phyloP scores from a whole-genome alignment of 2,113 vertebrate species.

The Eupsittula cactorum region DNA sequence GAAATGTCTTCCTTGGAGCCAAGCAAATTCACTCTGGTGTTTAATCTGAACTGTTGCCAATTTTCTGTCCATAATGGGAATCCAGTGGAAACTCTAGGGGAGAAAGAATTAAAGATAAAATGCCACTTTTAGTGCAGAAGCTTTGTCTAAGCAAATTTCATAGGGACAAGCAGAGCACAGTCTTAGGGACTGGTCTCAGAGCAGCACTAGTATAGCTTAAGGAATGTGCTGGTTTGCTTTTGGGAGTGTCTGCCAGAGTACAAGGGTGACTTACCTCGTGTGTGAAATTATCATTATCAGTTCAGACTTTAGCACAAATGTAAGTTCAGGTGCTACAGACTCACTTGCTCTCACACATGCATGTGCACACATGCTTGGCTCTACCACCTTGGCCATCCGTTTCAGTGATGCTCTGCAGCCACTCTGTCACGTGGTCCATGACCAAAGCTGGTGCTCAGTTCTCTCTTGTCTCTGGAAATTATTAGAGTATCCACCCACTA shows the following conservation, averaged over 20 bases:
- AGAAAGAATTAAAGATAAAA: slow-evolving; percentile 55
- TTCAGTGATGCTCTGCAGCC: background rate
- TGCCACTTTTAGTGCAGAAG: background rate
- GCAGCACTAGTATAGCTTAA: background rate
- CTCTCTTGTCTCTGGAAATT: background rate
- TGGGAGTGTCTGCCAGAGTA: background rate
- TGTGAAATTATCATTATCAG: background rate
- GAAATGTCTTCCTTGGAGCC: slow-evolving; percentile 58
- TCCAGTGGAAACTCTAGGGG: slow-evolving; percentile 31
- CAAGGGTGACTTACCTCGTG: background rate
- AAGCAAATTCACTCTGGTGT: slow-evolving; percentile 57
- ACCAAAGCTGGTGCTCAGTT: background rate
- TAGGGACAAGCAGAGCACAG: background rate
- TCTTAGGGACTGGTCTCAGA: background rate
- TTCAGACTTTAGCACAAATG: background rate
- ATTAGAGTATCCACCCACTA: background rate
- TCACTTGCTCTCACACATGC: background rate
- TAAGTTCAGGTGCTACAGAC: background rate
- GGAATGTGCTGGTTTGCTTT: background rate
- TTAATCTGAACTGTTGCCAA: slow-evolving; percentile 71
- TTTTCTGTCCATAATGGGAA: slow-evolving; percentile 62
- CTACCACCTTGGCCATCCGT: background rate
- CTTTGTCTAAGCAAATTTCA: background rate
- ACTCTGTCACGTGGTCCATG: accelerated
- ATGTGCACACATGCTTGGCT: accelerated